Evolutionary conservation across 2,113 vertebrate genomes (phyloP).

Genomic region (Dicaeum eximium): DNA sequence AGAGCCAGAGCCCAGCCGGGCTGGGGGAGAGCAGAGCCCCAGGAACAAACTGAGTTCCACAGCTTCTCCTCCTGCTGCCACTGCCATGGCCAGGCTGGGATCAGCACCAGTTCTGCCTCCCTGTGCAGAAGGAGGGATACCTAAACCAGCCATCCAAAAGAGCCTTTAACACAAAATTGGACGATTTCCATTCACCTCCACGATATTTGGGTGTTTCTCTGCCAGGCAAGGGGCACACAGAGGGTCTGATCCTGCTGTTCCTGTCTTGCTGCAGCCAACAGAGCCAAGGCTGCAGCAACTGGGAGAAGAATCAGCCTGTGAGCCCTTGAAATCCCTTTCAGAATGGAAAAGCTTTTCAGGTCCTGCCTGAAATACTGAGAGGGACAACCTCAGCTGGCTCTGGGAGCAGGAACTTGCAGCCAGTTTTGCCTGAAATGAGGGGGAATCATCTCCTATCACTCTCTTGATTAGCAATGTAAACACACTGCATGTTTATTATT

Average conservation of each 20-base stretch:
- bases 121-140: not conserved
- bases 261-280: fast-evolving
- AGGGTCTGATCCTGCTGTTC: not conserved
- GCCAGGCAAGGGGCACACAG: not conserved
- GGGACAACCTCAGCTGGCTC: not conserved
- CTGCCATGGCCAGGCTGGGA: not conserved
- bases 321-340: not conserved
- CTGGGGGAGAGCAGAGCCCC: not conserved
- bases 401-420: fast-evolving
- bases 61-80: not conserved
- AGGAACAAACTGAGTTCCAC: not conserved
- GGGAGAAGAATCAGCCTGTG: not conserved
- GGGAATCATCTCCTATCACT: not conserved
- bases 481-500: not conserved
- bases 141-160: not conserved
- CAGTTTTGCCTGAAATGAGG: not conserved
- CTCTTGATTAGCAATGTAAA: not conserved
- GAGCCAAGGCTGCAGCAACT: not conserved
- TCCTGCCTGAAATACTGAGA: not conserved
- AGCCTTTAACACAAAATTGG: not conserved
- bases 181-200: too few species aligned
- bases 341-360: not conserved
- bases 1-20: not conserved
- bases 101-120: not conserved
- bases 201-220: not conserved